A percentile compares a stretch with the other conserved stretches of the same genome.
Evolutionary conservation across 37 sponge, comb jelly and placozoan species (phyloP).

Genomic region (Aphrocallistes beatrix): DNA sequence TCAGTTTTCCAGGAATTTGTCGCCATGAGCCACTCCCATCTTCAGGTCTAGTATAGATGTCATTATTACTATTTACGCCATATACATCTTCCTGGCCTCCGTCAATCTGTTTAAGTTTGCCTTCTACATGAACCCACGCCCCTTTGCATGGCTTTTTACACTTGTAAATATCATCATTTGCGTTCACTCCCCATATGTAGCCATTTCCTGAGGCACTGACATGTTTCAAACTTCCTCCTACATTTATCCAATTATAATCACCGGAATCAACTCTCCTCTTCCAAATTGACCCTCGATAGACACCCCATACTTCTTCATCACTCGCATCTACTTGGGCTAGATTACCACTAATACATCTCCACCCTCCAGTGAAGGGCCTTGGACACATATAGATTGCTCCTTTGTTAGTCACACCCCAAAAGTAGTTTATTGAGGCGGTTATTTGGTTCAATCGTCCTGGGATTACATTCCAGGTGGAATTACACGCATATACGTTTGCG

Average conservation of each 20-base stretch:
- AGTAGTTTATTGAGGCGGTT: conserved; percentile 35
- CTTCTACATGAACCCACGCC: too few species aligned
- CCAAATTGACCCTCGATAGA: background rate
- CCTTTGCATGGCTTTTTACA: too few species aligned
- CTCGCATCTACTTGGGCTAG: conserved; percentile 26
- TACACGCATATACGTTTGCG: too few species aligned
- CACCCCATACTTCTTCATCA: conserved; percentile 22
- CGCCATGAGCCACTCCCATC: conserved; percentile 26
- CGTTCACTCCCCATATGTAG: too few species aligned
- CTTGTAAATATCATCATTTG: too few species aligned
- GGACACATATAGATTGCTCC: conserved; percentile 27
- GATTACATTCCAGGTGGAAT: conserved; percentile 26
- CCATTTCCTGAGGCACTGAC: too few species aligned
- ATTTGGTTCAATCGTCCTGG: conserved; percentile 41
- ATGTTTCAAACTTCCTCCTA: conserved; percentile 24
- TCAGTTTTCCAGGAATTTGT: conserved; percentile 22
- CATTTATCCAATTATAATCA: background rate
- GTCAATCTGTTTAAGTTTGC: conserved; percentile 41
- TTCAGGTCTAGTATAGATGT: too few species aligned
- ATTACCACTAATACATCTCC: conserved; percentile 23
- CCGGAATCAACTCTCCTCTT: background rate
- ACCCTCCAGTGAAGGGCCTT: conserved; percentile 27
- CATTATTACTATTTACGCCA: conserved; percentile 28
- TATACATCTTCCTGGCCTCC: conserved; percentile 34
- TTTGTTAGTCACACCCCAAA: conserved; percentile 37